phyloP scores from a whole-genome alignment of 1,140 invertebrate species.

The Drosophila equinoxialis region DNA sequence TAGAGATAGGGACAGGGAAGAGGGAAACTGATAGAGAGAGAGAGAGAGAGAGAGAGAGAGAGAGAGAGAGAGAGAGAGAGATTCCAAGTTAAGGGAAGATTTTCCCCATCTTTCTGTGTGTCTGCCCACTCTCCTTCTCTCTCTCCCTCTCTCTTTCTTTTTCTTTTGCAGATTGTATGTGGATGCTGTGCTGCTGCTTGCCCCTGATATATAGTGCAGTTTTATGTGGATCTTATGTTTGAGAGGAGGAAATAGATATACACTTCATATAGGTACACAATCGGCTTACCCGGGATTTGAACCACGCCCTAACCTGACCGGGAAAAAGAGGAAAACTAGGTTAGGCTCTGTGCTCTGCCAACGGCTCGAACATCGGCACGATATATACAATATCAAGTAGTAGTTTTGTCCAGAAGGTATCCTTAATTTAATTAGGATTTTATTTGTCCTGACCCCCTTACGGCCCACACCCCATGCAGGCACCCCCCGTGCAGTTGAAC shows the following conservation, averaged over 20 bases:
- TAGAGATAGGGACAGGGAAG: not conserved
- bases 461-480: not conserved
- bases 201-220: constrained; percentile 55
- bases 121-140: constrained; percentile 7
- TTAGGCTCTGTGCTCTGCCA: constrained; percentile 41
- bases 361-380: not conserved
- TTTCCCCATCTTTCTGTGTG: constrained; percentile 31
- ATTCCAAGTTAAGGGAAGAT: constrained; percentile 10
- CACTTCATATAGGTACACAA: constrained; percentile 36
- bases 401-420: constrained; percentile 2
- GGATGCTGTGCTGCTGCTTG: constrained; percentile 41
- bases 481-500: not conserved
- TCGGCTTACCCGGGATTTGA: constrained; percentile 74
- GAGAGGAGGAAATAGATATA: constrained; percentile 26
- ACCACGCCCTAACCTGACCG: constrained; percentile 66
- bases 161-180: constrained; percentile 32
- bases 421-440: constrained; percentile 63
- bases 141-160: constrained; percentile 6
- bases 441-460: not conserved
- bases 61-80: constrained; percentile 17
- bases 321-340: constrained; percentile 52
- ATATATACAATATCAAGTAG: constrained; percentile 17
- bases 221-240: constrained; percentile 60
- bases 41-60: constrained; percentile 11
- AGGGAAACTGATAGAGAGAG: too few relatives aligned